Evolutionary conservation across 2,888 invertebrate genomes (phyloP), one percentile per base, ranked within the genome.

Genomic region (Drosophila cognata): DNA sequence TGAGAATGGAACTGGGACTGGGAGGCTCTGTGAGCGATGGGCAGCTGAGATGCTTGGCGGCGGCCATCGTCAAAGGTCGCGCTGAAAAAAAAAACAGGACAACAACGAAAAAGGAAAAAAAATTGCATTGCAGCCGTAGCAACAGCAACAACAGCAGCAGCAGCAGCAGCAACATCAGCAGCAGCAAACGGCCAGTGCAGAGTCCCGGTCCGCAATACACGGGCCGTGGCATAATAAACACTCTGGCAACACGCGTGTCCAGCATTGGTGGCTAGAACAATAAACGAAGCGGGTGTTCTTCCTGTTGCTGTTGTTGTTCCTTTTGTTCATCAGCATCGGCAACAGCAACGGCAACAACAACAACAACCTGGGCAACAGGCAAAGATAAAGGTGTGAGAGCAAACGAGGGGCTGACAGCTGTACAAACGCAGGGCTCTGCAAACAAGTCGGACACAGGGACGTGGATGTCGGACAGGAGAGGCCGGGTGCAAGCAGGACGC

Each of bases 371-470:
- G 33, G 21, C 57, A 46, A 33, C 38, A 48, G 48, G 18, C 63
- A 56, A 50, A 13, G 28, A 1, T 11, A 11, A 46, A 74, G 67
- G 71, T 70, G 81, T 67, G 84, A 75, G 71, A 36, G 67, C 59
- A 67, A 82, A 84, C 63, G 70, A 62, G 79, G 72, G 74, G 72
- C 87, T 86, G 84, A 88, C 84, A 88, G 88, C 89, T 88, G 87
- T 77, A 83, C 79, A 79, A 81, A 84, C 82, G 81, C 64, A 75
- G 84, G 81, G 82, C 77, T 79, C 79, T 81, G 81, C 91, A 91
- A 87, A 88, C 88, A 88, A 86, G 81, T 78, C 80, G 35, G 59
- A 43, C 68, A 46, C 43, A 38, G 38, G 56, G 55, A 38, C 36
- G 36, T 13, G n/a, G 16, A 25, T 28, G 38, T 16, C 13, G 21